Conservation (phyloP, 2,797 vertebrate genomes). For the Sebastes hubbsi region DNA sequence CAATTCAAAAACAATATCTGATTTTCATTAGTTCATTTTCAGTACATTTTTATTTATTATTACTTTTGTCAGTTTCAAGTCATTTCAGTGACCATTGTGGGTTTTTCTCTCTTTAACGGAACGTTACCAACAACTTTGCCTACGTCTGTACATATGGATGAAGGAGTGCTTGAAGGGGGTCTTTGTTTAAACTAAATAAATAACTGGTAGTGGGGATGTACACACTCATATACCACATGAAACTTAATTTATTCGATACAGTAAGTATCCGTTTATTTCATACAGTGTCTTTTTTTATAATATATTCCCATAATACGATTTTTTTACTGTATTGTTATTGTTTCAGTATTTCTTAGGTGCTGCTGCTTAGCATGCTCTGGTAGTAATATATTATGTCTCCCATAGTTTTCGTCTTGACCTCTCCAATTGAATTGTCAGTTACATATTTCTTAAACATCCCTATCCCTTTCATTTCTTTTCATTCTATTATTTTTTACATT, state of each 20-base stretch:
- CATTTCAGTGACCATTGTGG: too few species aligned
- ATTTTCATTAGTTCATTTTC: too few species aligned
- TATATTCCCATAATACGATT: not conserved
- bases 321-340: not conserved
- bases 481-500: not conserved
- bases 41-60: too few species aligned
- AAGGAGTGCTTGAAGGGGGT: slow-evolving; percentile 27
- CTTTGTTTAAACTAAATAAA: slow-evolving; percentile 62
- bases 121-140: too few species aligned
- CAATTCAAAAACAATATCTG: too few species aligned
- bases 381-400: not conserved
- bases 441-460: not conserved
- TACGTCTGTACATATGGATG: slow-evolving; percentile 13
- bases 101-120: too few species aligned
- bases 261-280: slow-evolving; percentile 6
- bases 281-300: not conserved
- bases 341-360: not conserved
- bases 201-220: slow-evolving; percentile 17
- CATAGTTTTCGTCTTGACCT: not conserved
- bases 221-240: not conserved
- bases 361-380: not conserved
- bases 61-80: too few species aligned
- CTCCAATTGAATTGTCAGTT: not conserved
- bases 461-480: not conserved
- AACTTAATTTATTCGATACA: not conserved